Conservation (phyloP, 2,113 vertebrate species). For the Hemichromis elongatus region DNA sequence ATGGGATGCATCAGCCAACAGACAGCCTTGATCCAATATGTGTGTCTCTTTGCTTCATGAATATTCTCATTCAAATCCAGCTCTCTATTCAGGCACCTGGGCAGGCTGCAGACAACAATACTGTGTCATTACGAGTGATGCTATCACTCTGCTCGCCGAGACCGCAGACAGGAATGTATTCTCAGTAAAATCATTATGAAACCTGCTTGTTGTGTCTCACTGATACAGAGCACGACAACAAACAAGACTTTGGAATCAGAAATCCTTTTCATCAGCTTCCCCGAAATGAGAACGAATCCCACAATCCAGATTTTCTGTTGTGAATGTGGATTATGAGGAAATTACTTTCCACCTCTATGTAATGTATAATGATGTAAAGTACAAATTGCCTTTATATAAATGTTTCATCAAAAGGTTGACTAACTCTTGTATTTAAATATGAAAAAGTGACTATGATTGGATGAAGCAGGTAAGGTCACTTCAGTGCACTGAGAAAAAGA, state of each 20-base stretch:
- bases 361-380: not conserved
- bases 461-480: not conserved
- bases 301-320: conserved; percentile 16
- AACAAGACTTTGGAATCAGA: not conserved
- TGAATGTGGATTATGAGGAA: not conserved
- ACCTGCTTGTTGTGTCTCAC: not conserved
- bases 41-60: conserved; percentile 29
- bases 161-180: not conserved
- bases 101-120: conserved; percentile 24
- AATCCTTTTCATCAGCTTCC: not conserved
- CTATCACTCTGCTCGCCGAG: conserved; percentile 1
- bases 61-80: conserved; percentile 49
- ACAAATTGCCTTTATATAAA: not conserved
- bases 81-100: conserved; percentile 35
- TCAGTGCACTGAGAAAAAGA: not conserved
- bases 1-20: not conserved
- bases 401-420: not conserved
- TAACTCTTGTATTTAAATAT: not conserved
- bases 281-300: not conserved
- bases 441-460: not conserved
- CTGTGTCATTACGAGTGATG: conserved; percentile 9
- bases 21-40: conserved; percentile 16
- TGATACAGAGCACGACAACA: not conserved
- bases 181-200: not conserved
- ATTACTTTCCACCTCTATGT: not conserved